These are phyloP conservation scores for Apteryx owenii DNA, from an alignment of 2,113 vertebrate species.

Conservation along the genomic window DNA sequence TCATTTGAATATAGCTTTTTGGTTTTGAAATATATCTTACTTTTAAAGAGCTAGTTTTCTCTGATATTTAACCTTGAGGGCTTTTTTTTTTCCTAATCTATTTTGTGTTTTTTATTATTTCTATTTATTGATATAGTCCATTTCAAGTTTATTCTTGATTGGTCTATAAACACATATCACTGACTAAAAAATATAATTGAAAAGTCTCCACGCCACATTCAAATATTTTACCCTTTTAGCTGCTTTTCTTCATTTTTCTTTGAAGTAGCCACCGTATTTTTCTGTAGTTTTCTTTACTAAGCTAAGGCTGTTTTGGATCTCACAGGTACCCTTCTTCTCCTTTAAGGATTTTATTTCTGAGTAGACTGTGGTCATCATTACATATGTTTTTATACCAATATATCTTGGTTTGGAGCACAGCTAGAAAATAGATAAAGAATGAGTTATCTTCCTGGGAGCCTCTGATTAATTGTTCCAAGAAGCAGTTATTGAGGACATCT, in stretches of 20 bases:
- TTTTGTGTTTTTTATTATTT: background rate
- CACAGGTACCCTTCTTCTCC: background rate
- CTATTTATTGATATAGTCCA: no score
- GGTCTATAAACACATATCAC: fast-evolving
- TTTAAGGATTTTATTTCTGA: background rate
- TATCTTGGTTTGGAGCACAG: background rate
- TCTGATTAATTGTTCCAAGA: background rate
- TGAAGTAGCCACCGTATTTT: background rate
- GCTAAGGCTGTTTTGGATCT: background rate
- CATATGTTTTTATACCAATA: background rate
- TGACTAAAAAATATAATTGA: background rate
- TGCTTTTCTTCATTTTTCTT: background rate
- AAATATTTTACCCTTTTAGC: background rate
- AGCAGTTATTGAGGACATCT: background rate
- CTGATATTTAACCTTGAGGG: background rate
- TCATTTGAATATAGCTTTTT: background rate
- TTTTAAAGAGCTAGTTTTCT: background rate
- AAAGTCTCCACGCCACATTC: fast-evolving
- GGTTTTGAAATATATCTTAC: background rate
- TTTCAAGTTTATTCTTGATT: background rate
- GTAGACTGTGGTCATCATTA: background rate
- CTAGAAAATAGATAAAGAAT: background rate
- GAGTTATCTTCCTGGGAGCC: background rate
- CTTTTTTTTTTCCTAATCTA: background rate
- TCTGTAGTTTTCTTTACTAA: background rate